phyloP scores from a whole-genome alignment of 2,797 vertebrate species.

The Sternotherus odoratus region DNA sequence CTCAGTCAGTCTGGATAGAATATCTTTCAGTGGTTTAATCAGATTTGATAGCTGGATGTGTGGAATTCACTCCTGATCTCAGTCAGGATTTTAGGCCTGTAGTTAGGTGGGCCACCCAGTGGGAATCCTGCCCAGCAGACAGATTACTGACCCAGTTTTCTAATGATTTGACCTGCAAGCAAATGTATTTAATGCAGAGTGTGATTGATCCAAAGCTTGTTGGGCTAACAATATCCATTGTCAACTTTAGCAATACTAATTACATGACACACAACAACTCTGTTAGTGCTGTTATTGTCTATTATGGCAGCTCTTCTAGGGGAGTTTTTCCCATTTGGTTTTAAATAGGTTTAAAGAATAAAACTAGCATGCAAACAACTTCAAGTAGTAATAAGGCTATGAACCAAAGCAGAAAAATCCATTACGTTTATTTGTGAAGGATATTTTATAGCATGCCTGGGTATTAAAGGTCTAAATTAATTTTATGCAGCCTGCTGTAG shows the following conservation, averaged over 20 bases:
- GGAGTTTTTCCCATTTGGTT: not conserved
- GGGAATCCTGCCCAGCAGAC: accelerated
- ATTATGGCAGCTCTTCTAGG: not conserved
- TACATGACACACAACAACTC: accelerated
- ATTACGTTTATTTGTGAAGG: not conserved
- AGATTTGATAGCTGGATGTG: not conserved
- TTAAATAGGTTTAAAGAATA: not conserved
- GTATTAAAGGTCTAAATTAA: accelerated
- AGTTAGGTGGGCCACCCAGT: not conserved
- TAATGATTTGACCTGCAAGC: not conserved
- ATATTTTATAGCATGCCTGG: not conserved
- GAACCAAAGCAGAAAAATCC: not conserved
- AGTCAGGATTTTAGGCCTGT: not conserved
- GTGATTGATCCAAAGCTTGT: accelerated
- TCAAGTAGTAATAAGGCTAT: not conserved
- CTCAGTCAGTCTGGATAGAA: accelerated
- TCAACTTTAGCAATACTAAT: not conserved
- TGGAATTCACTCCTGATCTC: not conserved
- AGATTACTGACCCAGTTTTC: not conserved
- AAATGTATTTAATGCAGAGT: not conserved
- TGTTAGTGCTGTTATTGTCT: not conserved
- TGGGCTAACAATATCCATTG: accelerated
- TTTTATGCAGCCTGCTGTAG: accelerated
- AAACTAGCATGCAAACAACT: not conserved
- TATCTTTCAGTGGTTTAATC: accelerated